phyloP scores from a whole-genome alignment of 2,888 invertebrate species.

The Euplagia quadripunctaria region DNA sequence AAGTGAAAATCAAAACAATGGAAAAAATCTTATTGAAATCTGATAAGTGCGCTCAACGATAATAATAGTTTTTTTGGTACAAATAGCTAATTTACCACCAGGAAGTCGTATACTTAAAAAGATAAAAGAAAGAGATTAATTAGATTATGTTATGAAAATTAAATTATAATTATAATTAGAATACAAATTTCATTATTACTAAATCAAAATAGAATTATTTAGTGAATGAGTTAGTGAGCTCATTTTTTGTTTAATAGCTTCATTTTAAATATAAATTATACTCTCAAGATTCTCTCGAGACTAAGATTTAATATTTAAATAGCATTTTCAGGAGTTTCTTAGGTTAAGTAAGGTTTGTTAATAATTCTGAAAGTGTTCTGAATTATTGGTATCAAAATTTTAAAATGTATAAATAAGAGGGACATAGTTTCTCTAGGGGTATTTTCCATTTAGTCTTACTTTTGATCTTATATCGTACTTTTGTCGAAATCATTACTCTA shows the following conservation, averaged over 20 bases:
- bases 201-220: background rate
- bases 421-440: too few relatives aligned
- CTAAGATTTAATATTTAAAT: background rate
- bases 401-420: background rate
- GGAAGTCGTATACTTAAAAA: too few relatives aligned
- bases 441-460: too few relatives aligned
- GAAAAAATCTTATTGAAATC: too few relatives aligned
- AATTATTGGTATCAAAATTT: background rate
- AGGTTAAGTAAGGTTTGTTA: background rate
- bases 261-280: constrained; percentile 2
- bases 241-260: background rate
- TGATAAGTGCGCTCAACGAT: too few relatives aligned
- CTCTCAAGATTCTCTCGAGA: background rate
- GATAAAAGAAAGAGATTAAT: background rate
- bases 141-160: background rate
- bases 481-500: too few relatives aligned
- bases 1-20: too few relatives aligned
- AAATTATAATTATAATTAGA: background rate
- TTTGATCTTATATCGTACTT: too few relatives aligned
- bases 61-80: too few relatives aligned
- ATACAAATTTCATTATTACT: background rate
- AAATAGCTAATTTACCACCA: too few relatives aligned
- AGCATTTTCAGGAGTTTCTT: background rate
- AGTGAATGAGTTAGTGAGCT: background rate
- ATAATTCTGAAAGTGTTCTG: background rate